phyloP scores from a whole-genome alignment of 2,113 vertebrate species.

The Anguilla rostrata region DNA sequence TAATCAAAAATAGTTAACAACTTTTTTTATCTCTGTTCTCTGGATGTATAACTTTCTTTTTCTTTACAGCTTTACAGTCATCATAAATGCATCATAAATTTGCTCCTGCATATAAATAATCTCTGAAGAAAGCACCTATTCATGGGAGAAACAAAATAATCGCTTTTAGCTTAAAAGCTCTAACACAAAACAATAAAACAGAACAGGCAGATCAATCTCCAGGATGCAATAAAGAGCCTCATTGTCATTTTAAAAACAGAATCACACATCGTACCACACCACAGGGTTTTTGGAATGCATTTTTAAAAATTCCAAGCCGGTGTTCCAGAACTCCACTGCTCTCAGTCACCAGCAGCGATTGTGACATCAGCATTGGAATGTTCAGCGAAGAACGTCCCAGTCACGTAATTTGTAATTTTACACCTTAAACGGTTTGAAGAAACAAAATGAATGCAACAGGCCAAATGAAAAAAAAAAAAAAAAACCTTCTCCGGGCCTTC shows the following conservation, averaged over 20 bases:
- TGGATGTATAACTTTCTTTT: slow-evolving; percentile 66
- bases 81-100: slow-evolving; percentile 49
- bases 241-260: background rate
- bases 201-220: background rate
- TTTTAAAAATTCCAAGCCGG: no score
- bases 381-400: no score
- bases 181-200: background rate
- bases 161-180: no score
- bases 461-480: slow-evolving; percentile 7
- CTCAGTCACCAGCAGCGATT: no score
- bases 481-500: background rate
- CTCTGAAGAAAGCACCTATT: no score
- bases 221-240: background rate
- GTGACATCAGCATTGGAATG: no score
- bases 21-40: slow-evolving; percentile 44
- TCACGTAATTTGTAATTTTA: no score
- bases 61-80: slow-evolving; percentile 61
- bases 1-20: slow-evolving; percentile 48
- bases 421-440: background rate
- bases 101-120: no score
- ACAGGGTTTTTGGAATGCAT: no score
- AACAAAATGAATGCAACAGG: background rate
- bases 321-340: no score
- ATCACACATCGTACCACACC: background rate
- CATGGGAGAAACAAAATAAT: no score